Evolutionary conservation across 2,888 invertebrate species (phyloP).

Genomic region (Philereme vetulata): DNA sequence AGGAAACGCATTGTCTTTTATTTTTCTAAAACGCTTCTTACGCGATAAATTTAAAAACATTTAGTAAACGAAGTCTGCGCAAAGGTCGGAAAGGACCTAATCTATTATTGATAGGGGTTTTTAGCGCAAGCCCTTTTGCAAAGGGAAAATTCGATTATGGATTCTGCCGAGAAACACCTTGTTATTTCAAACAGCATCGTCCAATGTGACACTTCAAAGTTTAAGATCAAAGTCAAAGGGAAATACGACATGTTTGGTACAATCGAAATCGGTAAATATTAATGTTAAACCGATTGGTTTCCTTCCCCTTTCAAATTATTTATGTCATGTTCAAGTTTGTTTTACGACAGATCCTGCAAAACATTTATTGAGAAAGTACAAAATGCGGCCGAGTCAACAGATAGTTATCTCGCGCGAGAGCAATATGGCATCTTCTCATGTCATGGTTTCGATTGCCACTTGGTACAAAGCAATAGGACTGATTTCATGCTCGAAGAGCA

Average conservation of each 20-base stretch:
- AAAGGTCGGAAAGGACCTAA: slow-evolving; percentile 56
- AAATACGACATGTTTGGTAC: not conserved
- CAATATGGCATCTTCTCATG: slow-evolving; percentile 10
- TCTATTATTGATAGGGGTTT: slow-evolving; percentile 64
- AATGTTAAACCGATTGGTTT: slow-evolving; percentile 1
- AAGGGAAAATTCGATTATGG: slow-evolving; percentile 50
- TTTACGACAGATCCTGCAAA: not conserved
- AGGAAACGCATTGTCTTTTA: slow-evolving; percentile 24
- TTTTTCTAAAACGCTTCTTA: slow-evolving; percentile 50
- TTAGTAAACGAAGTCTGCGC: slow-evolving; percentile 52
- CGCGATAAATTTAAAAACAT: slow-evolving; percentile 56
- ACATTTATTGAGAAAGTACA: too few species aligned
- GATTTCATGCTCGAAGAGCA: slow-evolving; percentile 55
- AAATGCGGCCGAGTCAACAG: not conserved
- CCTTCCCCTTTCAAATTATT: slow-evolving; percentile 1
- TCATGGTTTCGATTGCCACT: slow-evolving; percentile 46
- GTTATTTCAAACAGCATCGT: slow-evolving; percentile 35
- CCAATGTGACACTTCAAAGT: slow-evolving; percentile 16
- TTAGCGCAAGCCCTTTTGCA: slow-evolving; percentile 44
- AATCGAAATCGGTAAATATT: slow-evolving; percentile 8
- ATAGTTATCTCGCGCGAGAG: not conserved
- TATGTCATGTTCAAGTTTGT: not conserved
- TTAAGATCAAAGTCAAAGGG: slow-evolving; percentile 9
- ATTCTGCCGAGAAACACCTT: slow-evolving; percentile 44
- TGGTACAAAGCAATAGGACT: slow-evolving; percentile 56